Conservation (phyloP, 2,797 vertebrate genomes). For the Eleutherodactylus coqui region DNA sequence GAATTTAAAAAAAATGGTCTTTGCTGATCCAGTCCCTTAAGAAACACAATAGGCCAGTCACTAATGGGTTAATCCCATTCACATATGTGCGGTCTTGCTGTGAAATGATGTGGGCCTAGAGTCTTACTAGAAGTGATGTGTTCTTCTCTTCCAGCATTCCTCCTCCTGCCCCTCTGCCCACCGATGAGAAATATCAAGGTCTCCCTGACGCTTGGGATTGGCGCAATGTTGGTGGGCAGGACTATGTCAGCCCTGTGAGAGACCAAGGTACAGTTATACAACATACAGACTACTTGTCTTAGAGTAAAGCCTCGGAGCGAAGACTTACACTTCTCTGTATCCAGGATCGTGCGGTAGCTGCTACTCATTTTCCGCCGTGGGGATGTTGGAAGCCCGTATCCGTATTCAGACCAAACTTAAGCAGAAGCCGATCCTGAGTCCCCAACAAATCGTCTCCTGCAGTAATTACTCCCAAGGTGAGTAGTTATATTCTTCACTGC, state of each 20-base stretch:
- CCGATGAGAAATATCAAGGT: conserved; percentile 75
- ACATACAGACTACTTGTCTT: too few species aligned
- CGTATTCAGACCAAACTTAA: conserved; percentile 90
- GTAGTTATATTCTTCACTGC: not conserved
- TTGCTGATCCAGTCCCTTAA: too few species aligned
- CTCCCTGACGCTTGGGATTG: conserved; percentile 93
- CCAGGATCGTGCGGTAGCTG: conserved; percentile 89
- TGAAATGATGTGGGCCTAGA: too few species aligned
- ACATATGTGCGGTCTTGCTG: too few species aligned
- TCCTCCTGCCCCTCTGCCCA: conserved; percentile 74
- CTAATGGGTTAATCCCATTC: too few species aligned
- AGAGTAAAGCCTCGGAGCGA: too few species aligned
- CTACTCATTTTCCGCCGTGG: conserved; percentile 92
- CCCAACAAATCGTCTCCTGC: conserved; percentile 94
- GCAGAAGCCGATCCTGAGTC: conserved; percentile 84
- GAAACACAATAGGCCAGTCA: too few species aligned
- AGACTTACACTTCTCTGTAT: not conserved
- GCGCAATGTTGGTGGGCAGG: conserved; percentile 84
- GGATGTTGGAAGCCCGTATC: conserved; percentile 92
- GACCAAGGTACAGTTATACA: conserved; percentile 85
- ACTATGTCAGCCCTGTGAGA: conserved; percentile 88
- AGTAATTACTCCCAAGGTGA: conserved; percentile 94
- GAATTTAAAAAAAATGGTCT: too few species aligned
- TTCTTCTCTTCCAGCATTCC: conserved; percentile 73
- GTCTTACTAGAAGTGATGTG: too few species aligned